Conservation (phyloP, 1,140 invertebrate species). For the Ceratina japonica region DNA sequence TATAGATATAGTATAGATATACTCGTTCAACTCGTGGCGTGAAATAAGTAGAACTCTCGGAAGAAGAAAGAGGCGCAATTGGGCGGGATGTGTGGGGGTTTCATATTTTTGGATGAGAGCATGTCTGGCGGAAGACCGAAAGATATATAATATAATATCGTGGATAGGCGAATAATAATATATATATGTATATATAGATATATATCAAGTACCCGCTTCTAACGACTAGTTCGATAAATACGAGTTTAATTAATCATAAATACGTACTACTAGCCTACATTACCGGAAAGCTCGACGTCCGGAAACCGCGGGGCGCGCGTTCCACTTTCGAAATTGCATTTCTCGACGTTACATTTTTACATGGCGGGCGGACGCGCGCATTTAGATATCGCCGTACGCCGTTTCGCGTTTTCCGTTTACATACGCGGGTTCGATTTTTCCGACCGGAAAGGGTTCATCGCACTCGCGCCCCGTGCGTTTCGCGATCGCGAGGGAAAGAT, state of each 20-base stretch:
- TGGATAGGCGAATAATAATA: constrained; percentile 68
- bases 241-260: constrained; percentile 69
- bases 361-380: no score
- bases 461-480: constrained; percentile 10
- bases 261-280: constrained; percentile 74
- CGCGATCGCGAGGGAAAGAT: constrained; percentile 52
- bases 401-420: neutral
- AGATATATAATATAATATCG: constrained; percentile 65
- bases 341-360: neutral
- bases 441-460: neutral
- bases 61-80: constrained; percentile 64
- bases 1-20: constrained; percentile 54
- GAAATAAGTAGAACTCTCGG: constrained; percentile 73
- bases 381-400: neutral
- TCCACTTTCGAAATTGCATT: neutral
- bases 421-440: no score
- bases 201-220: constrained; percentile 73
- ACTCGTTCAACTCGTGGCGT: constrained; percentile 67
- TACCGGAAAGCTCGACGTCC: constrained; percentile 33
- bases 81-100: constrained; percentile 58
- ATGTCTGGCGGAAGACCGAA: constrained; percentile 68
- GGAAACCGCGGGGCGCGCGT: constrained; percentile 13
- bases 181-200: constrained; percentile 65
- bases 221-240: constrained; percentile 73
- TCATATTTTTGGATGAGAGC: constrained; percentile 65